These are phyloP conservation scores for Coelopa frigida DNA, from an alignment of 1,140 invertebrate genomes.

Conservation along the genomic window DNA sequence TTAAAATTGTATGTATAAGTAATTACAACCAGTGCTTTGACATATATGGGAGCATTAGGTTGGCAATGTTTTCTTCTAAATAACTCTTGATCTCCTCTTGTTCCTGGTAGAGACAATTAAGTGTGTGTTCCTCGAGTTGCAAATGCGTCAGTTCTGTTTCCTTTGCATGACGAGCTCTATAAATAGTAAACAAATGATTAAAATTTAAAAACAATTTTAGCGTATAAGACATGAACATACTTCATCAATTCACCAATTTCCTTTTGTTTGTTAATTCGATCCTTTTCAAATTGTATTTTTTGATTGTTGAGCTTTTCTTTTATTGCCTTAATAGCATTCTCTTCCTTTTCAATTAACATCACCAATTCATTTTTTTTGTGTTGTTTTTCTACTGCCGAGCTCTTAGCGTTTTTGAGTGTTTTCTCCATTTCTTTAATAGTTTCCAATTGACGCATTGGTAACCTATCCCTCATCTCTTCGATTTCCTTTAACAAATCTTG, in stretches of 20 bases:
- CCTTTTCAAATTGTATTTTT: conserved; percentile 10
- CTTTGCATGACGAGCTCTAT: not conserved
- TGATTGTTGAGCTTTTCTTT: conserved; percentile 10
- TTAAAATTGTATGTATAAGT: too few species aligned
- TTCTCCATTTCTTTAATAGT: conserved; percentile 20
- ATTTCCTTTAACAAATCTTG: conserved; percentile 15
- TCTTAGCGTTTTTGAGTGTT: conserved; percentile 12
- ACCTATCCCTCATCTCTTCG: conserved; percentile 16
- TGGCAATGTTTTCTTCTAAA: not conserved
- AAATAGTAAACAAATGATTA: too few species aligned
- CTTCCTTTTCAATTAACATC: conserved; percentile 1
- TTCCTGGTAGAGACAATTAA: not conserved
- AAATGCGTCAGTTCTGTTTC: not conserved
- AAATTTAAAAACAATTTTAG: too few species aligned
- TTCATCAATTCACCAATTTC: not conserved
- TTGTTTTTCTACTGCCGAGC: conserved; percentile 3
- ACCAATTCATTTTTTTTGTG: conserved; percentile 5
- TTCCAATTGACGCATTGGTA: conserved; percentile 13
- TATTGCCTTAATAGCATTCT: conserved; percentile 5
- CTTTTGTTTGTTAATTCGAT: conserved; percentile 6
- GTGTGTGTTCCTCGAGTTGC: not conserved
- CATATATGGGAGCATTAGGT: not conserved
- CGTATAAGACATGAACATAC: too few species aligned
- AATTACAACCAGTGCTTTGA: too few species aligned
- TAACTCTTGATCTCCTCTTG: conserved; percentile 4